Base-by-base conservation (phyloP, 1,140 invertebrate genomes). In the Drosophila tsacasi region DNA sequence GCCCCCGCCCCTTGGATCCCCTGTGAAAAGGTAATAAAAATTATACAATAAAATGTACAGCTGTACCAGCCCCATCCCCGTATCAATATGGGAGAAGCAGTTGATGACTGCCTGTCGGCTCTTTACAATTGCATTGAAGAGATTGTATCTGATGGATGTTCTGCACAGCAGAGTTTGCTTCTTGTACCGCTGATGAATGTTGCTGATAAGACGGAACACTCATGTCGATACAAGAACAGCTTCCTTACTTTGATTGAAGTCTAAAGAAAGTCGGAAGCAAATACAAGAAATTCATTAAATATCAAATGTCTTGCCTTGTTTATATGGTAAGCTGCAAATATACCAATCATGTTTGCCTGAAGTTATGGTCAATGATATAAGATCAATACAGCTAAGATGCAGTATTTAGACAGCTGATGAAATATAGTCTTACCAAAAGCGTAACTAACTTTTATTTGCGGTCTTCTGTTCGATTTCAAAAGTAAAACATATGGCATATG, bases 1-100 rank as follows among this genome's bases (percentile, higher is more conserved):
- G 10, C 6, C 12, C 12, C 23, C 30, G 5, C 10, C 40, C 57
- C 23, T 17, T 21, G 21, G 13, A 19, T 23, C 17, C 35, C 46
- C 32, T 40, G 39, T 21, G 60, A 44, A 57, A 57, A 82, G 78
- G 79, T 65, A 85, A 86, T 86, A 85, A 60, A 84, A 86, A 86
- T 86, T 82, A 79, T 76, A 86, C 83, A 85, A 86, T 52, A 52
- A 44, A 74, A 52, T 46, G 55, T 40, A 52, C 65, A 68, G 27
- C 13, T 23, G 32, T 55, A 21, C 21, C 13, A 23, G 19, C 32
- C 67, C 27, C 64, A 19, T 57, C 30, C 19, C 39, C 39, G 52
- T 64, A 78, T 71, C 75, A 78, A 78, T 78, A 78, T 46, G 35
- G 49, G n/a, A 71, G 30, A 54, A 25, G 42, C 46, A 42, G 30